Conservation (phyloP, 2,888 invertebrate species). For the Apoderus coryli region DNA sequence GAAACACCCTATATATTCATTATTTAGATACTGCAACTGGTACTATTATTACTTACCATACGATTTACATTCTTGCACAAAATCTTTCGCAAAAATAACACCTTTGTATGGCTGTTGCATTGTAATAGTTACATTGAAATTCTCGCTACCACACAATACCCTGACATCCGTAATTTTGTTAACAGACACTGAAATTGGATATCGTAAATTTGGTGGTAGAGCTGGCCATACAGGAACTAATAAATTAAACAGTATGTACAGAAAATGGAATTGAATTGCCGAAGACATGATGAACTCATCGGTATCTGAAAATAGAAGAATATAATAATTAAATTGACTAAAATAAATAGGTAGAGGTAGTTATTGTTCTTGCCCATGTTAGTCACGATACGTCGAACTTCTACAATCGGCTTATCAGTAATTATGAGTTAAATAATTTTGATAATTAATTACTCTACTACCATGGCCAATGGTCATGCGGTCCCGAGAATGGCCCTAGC, state of each 20-base stretch:
- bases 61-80: conserved; percentile 53
- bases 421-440: no score
- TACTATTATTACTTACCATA: conserved; percentile 40
- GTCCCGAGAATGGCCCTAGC: no score
- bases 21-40: no score
- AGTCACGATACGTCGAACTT: no score
- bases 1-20: no score
- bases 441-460: no score
- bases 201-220: conserved; percentile 22
- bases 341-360: no score
- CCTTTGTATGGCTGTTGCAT: conserved; percentile 55
- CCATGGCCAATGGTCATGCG: no score
- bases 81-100: conserved; percentile 59
- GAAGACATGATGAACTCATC: conserved; percentile 16
- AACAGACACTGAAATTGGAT: conserved; percentile 23
- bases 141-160: conserved; percentile 46
- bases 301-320: conserved; percentile 15
- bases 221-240: conserved; percentile 16
- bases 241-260: conserved; percentile 13
- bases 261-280: conserved; percentile 10
- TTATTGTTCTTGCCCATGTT: no score
- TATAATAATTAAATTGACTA: no score
- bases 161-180: conserved; percentile 44
- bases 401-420: no score
- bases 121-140: conserved; percentile 45